Base-by-base conservation (phyloP, 2,888 invertebrate genomes). In the Andricus curvator region DNA sequence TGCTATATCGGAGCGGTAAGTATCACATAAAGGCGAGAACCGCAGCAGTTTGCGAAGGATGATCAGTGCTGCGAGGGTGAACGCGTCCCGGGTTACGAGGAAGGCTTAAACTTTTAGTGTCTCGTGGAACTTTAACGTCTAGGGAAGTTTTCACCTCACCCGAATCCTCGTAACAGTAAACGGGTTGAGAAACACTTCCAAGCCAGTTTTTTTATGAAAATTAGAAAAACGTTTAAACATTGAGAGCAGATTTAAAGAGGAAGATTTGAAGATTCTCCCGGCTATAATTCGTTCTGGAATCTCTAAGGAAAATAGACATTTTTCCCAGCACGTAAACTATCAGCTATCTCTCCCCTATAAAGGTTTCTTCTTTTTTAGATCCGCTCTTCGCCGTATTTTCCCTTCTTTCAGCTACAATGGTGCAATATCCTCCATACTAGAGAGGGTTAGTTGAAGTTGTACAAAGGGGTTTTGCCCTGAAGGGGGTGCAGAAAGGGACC, bases 31-130 rank as follows among this genome's bases (percentile, higher is more conserved):
- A 88, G 81, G 85, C 84, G 81, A 85, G 86, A 88, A 85, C 83
- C 84, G 82, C 82, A 82, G 85, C 84, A 87, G 86, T 88, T 86
- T 85, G 85, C 84, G 84, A 82, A 80, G 82, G 86, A 87, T 85
- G 87, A 88, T 88, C 83, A 77, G 81, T 51, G 83, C 67, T 41
- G 78, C 78, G 70, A 78, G 78, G 77, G 79, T 70, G 79, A 82
- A 81, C 76, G 76, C 79, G 84, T 78, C 65, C 66, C 84, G 85
- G 88, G 88, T 89, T 88, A 90, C 88, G 90, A 88, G 86, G 84
- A 85, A 87, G 89, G 89, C 88, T 89, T 89, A 88, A 89, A 89
- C 87, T 91, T 91, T 90, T 89, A 90, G 88, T 88, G 88, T 86
- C 86, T 86, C 83, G 79, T n/a, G 86, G 85, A 90, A 86, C 88